Conservation (phyloP, 1,140 invertebrate genomes). For the Heliothis virescens region DNA sequence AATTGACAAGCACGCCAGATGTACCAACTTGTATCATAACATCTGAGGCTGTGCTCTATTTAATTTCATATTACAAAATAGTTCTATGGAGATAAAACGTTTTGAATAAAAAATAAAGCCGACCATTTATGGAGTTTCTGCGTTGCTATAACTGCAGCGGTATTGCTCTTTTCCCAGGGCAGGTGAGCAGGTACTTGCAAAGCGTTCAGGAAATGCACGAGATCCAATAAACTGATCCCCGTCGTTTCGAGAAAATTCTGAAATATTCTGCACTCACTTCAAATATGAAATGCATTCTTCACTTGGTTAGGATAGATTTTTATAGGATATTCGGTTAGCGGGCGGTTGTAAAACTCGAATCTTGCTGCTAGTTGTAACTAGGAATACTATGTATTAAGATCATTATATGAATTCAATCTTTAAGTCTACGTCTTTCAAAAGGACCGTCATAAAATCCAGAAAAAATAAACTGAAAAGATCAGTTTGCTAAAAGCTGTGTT, state of each 20-base stretch:
- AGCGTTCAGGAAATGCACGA: background rate
- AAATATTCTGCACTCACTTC: background rate
- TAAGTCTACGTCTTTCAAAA: no score
- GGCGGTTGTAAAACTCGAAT: no score
- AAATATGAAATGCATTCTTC: background rate
- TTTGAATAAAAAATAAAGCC: background rate
- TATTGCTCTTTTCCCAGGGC: background rate
- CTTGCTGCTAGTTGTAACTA: no score
- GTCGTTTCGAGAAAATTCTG: background rate
- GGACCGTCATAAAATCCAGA: no score
- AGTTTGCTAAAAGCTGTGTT: no score
- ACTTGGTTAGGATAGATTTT: background rate
- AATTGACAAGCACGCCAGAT: constrained; percentile 52
- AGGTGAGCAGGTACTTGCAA: background rate
- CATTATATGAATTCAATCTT: no score
- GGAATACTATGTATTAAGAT: no score
- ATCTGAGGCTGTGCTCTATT: constrained; percentile 1
- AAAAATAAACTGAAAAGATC: no score
- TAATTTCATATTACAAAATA: background rate
- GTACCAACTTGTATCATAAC: constrained; percentile 31
- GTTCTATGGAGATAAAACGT: background rate
- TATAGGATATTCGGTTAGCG: background rate
- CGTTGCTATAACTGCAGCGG: background rate
- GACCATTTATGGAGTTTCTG: background rate
- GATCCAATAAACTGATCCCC: background rate